phyloP scores from a whole-genome alignment of 2,888 invertebrate species.

The Trachelus stipa region DNA sequence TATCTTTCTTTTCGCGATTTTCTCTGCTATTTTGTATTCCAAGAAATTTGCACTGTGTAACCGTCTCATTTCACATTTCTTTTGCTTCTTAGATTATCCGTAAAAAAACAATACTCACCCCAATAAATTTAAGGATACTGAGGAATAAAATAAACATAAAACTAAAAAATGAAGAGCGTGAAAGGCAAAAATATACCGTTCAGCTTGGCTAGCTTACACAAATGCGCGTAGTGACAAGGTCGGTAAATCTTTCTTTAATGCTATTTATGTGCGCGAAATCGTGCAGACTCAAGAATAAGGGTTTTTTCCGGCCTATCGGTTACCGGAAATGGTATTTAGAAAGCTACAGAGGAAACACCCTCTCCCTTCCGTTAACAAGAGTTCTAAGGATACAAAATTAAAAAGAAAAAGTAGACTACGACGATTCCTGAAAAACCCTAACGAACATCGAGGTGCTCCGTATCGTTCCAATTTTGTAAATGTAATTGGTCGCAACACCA shows the following conservation, averaged over 20 bases:
- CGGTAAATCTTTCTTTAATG: not conserved
- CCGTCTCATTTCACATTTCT: not conserved
- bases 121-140: not conserved
- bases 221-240: not conserved
- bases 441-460: not conserved
- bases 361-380: not conserved
- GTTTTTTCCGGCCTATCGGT: not conserved
- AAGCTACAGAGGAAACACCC: not conserved
- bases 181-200: not conserved
- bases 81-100: not conserved
- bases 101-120: not conserved
- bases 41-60: not conserved
- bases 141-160: not conserved
- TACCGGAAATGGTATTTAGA: not conserved
- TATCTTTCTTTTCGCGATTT: not conserved
- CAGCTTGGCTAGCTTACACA: not conserved
- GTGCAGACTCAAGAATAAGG: not conserved
- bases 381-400: not conserved
- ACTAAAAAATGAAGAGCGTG: not conserved
- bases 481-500: not conserved
- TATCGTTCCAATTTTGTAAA: not conserved
- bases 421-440: not conserved
- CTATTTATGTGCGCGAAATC: not conserved
- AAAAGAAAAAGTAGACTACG: not conserved
- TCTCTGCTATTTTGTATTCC: not conserved